Percentiles rank a stretch among this genome's conserved stretches.
Conservation (phyloP, 1,140 invertebrate genomes). For the Apis cerana region DNA sequence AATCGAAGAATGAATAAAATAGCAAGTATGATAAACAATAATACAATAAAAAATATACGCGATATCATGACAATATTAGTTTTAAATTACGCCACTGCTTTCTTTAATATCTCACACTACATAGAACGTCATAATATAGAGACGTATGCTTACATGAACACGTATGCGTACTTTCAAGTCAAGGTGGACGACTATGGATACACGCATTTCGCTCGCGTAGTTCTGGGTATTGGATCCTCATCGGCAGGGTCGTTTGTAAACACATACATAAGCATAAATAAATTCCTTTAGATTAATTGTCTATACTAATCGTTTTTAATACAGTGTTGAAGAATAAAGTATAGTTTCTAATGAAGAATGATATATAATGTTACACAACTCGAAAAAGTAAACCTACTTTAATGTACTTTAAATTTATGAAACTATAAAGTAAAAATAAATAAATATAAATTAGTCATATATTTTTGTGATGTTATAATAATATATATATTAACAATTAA, state of each 20-base stretch:
- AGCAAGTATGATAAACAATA: not conserved
- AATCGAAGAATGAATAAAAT: not conserved
- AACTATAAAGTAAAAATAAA: not conserved
- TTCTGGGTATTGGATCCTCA: constrained; percentile 49
- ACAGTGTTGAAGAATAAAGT: constrained; percentile 8
- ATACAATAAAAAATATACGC: not conserved
- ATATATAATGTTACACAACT: constrained; percentile 5
- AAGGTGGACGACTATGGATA: constrained; percentile 55
- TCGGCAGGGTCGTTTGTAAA: constrained; percentile 47
- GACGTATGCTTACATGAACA: constrained; percentile 38
- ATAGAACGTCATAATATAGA: constrained; percentile 39
- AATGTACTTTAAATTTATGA: not conserved
- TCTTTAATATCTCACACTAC: constrained; percentile 41
- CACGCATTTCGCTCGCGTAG: constrained; percentile 45
- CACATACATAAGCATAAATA: constrained; percentile 39
- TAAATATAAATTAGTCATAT: not conserved
- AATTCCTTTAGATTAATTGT: constrained; percentile 18
- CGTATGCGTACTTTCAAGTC: constrained; percentile 46
- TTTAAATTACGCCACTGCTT: constrained; percentile 19
- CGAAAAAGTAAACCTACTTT: not conserved
- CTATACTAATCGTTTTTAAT: constrained; percentile 27
- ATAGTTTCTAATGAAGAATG: not conserved
- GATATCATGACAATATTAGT: not conserved
- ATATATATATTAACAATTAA: constrained; percentile 5
- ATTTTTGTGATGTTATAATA: constrained; percentile 1